phyloP scores from a whole-genome alignment of 2,797 vertebrate species.

The Scolopax bukidnonensis region DNA sequence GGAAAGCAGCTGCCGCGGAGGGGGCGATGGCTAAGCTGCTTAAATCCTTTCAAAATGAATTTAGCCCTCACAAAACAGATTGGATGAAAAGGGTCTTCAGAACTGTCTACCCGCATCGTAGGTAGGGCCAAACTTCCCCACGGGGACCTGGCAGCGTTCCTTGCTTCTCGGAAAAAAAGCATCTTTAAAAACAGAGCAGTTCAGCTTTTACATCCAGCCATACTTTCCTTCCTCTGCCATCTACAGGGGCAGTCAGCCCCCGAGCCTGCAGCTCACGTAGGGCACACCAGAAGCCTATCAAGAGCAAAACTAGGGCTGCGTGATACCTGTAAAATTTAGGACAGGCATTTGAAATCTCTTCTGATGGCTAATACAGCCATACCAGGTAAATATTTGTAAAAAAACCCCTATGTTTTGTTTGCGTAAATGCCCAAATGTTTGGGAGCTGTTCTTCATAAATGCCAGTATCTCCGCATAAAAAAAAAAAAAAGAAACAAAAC shows the following conservation, averaged over 20 bases:
- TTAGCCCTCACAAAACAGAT: background rate
- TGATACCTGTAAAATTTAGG: background rate
- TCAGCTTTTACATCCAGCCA: background rate
- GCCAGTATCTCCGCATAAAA: background rate
- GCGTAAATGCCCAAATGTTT: background rate
- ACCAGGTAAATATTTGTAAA: background rate
- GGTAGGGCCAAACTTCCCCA: background rate
- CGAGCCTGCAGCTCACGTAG: background rate
- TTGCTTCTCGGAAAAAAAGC: background rate
- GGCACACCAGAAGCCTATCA: background rate
- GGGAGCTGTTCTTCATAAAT: background rate
- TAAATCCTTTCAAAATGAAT: slow-evolving; percentile 1
- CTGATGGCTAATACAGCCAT: background rate
- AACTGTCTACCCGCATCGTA: background rate
- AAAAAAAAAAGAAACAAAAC: background rate
- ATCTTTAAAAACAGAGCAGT: background rate
- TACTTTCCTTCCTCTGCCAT: background rate
- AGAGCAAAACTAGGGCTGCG: background rate
- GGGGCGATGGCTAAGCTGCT: background rate
- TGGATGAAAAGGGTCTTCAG: background rate
- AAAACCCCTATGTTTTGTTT: background rate
- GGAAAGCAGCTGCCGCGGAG: background rate
- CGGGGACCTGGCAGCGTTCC: background rate
- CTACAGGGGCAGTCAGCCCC: background rate
- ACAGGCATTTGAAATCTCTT: background rate